Percentiles rank a stretch among this genome's conserved stretches.
Evolutionary conservation across 2,797 vertebrate genomes (phyloP).

Genomic region (Gallinago stenura): DNA sequence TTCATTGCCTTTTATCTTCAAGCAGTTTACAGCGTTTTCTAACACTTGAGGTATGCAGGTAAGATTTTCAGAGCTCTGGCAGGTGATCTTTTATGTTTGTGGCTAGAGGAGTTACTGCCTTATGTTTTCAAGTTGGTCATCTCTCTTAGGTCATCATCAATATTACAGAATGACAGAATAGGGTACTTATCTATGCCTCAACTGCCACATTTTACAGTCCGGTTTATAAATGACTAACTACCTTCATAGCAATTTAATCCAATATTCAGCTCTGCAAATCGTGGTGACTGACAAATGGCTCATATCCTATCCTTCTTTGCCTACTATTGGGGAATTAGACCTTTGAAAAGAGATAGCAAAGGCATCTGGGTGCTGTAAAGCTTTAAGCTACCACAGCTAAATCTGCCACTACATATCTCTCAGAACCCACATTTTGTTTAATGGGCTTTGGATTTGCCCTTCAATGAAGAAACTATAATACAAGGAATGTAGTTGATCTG

Average conservation of each 20-base stretch:
- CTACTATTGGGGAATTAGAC: background rate
- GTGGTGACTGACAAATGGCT: background rate
- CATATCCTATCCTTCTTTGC: background rate
- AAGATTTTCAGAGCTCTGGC: background rate
- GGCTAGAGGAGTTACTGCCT: background rate
- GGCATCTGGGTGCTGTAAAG: background rate
- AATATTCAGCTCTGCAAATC: background rate
- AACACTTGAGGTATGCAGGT: background rate
- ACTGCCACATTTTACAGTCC: background rate
- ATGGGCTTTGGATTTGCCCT: background rate
- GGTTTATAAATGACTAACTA: background rate
- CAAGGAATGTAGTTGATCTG: background rate
- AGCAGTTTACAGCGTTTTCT: background rate
- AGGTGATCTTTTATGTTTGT: background rate
- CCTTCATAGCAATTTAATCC: background rate
- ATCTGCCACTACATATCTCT: background rate
- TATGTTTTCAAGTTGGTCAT: background rate
- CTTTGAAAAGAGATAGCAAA: conserved; percentile 19
- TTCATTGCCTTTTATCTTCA: background rate
- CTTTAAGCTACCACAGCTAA: background rate
- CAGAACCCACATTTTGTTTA: background rate
- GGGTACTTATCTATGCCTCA: background rate
- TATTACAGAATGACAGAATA: background rate
- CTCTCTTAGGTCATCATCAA: background rate
- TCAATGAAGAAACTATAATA: background rate